A percentile compares a stretch with the other conserved stretches of the same genome.
Conservation (phyloP, 2,888 invertebrate genomes). For the Acanthosepion lycidas region DNA sequence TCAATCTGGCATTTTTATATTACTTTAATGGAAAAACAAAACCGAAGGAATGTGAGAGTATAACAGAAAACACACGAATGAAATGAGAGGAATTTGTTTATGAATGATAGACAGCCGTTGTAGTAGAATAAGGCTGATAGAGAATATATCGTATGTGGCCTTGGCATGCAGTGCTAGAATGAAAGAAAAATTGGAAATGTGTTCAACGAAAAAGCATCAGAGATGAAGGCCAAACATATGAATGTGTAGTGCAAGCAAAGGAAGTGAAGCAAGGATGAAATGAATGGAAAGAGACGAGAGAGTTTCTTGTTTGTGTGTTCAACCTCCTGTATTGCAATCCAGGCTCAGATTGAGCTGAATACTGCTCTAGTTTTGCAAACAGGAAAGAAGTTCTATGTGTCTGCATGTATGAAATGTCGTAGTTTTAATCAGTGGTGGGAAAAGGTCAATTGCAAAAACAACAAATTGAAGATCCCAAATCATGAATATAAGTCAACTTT, state of each 20-base stretch:
- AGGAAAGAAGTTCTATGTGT: not conserved
- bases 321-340: not conserved
- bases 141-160: not conserved
- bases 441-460: not conserved
- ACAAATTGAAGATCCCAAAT: not conserved
- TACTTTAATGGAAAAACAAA: no score
- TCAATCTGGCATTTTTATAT: no score
- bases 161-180: constrained; percentile 2
- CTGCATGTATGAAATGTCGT: not conserved
- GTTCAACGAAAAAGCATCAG: not conserved
- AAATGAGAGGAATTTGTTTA: not conserved
- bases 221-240: not conserved
- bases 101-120: not conserved
- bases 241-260: not conserved
- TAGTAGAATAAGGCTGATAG: not conserved
- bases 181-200: not conserved
- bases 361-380: not conserved
- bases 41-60: no score
- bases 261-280: not conserved
- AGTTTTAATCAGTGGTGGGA: not conserved
- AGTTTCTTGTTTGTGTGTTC: not conserved
- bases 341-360: not conserved
- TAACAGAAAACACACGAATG: no score
- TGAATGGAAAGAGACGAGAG: not conserved
- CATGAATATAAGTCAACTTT: not conserved